These are phyloP conservation scores for Melanotaenia boesemani DNA, from an alignment of 2,797 vertebrate genomes.

Conservation along the genomic window DNA sequence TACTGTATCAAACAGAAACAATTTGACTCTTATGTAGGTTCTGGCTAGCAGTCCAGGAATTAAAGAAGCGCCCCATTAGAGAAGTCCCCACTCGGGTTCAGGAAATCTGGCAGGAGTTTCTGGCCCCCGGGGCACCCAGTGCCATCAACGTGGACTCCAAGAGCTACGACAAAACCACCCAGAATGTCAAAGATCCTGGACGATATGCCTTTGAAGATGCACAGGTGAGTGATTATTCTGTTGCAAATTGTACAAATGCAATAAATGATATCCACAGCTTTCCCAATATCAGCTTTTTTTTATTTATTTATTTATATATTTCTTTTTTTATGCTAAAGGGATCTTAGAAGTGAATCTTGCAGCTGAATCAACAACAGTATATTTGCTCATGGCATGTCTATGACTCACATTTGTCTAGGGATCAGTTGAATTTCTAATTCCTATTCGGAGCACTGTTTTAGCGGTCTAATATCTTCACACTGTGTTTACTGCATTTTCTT, in stretches of 20 bases:
- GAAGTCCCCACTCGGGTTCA: constrained; percentile 94
- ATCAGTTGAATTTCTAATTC: constrained; percentile 1
- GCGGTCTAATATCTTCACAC: neutral
- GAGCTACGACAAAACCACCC: constrained; percentile 97
- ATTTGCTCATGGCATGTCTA: neutral
- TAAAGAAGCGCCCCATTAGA: constrained; percentile 94
- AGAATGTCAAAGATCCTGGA: constrained; percentile 96
- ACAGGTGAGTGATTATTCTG: constrained; percentile 83
- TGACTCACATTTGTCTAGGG: constrained; percentile 12
- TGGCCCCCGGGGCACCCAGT: constrained; percentile 94
- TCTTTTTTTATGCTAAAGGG: neutral
- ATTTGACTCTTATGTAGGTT: constrained; percentile 82
- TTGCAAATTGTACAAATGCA: neutral
- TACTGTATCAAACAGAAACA: neutral
- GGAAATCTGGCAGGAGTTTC: constrained; percentile 98
- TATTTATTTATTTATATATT: no score
- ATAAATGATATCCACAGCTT: neutral
- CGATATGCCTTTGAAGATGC: constrained; percentile 96
- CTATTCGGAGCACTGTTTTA: neutral
- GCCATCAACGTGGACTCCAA: constrained; percentile 98
- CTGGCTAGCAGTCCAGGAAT: constrained; percentile 96
- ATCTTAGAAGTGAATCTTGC: neutral
- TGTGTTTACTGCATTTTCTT: constrained; percentile 9
- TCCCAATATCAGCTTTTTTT: neutral
- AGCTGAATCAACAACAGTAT: neutral